Evolutionary conservation across 1,140 invertebrate genomes (phyloP).

Genomic region (Pissodes strobi): DNA sequence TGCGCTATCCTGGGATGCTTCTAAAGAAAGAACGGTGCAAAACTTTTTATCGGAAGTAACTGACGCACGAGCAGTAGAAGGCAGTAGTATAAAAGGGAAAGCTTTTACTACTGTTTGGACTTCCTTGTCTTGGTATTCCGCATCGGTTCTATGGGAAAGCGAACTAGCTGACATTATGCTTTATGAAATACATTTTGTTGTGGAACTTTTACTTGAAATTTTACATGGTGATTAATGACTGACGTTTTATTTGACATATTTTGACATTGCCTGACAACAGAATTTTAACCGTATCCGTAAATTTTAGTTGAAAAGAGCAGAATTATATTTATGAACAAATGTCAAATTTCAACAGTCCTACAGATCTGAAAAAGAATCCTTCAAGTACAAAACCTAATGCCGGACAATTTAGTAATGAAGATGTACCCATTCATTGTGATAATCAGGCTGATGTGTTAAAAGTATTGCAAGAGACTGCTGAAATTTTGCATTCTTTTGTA

Average conservation of each 20-base stretch:
- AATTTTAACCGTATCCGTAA: not conserved
- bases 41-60: conserved; percentile 33
- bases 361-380: not conserved
- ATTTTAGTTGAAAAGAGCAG: not conserved
- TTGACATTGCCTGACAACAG: not conserved
- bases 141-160: not conserved
- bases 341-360: not conserved
- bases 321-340: not conserved
- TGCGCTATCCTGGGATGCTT: conserved; percentile 28
- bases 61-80: conserved; percentile 1
- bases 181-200: conserved; percentile 2
- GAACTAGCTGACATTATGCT: conserved; percentile 13
- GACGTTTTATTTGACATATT: not conserved
- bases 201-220: not conserved
- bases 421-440: too few relatives aligned
- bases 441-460: too few relatives aligned
- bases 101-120: conserved; percentile 39
- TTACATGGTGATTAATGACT: not conserved
- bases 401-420: too few relatives aligned
- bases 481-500: too few relatives aligned
- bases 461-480: too few relatives aligned
- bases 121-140: conserved; percentile 16
- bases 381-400: not conserved
- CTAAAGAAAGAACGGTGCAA: conserved; percentile 31
- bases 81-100: conserved; percentile 33